phyloP scores from a whole-genome alignment of 2,113 vertebrate species.

The Propithecus coquereli region DNA sequence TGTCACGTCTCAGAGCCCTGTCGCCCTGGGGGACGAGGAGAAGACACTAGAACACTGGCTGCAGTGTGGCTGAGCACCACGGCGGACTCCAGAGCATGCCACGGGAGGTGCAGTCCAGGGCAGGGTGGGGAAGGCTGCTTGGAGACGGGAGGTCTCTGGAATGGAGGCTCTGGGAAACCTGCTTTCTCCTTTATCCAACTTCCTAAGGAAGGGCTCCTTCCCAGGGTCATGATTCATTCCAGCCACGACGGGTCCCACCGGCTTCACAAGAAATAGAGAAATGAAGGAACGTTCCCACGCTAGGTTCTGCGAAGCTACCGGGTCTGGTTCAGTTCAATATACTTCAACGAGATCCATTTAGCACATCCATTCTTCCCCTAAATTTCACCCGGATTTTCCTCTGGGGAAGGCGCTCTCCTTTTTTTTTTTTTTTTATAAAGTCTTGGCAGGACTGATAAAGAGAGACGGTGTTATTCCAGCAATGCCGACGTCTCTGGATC shows the following conservation, averaged over 20 bases:
- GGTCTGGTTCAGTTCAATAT: neutral
- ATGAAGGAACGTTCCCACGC: neutral
- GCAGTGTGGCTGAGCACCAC: neutral
- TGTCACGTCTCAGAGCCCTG: neutral
- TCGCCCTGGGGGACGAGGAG: neutral
- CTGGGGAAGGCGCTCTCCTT: neutral
- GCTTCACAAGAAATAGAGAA: neutral
- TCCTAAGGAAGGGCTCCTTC: neutral
- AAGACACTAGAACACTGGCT: rapidly evolving
- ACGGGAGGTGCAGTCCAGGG: neutral
- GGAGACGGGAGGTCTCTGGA: neutral
- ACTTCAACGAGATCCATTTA: neutral
- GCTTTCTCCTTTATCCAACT: neutral
- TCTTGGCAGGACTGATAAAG: neutral
- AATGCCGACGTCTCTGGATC: neutral
- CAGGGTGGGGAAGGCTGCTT: neutral
- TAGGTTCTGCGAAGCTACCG: neutral
- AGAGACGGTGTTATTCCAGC: neutral
- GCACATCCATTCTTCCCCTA: neutral
- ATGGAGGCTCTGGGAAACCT: neutral
- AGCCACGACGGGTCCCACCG: neutral
- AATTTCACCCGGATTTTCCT: conserved; percentile 3
- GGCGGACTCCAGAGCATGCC: too few relatives aligned
- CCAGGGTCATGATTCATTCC: neutral
- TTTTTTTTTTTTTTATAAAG: neutral